These are phyloP conservation scores for Caenorhabditis sp. DNA, from an alignment of 2,888 invertebrate species.

Conservation along the genomic window DNA sequence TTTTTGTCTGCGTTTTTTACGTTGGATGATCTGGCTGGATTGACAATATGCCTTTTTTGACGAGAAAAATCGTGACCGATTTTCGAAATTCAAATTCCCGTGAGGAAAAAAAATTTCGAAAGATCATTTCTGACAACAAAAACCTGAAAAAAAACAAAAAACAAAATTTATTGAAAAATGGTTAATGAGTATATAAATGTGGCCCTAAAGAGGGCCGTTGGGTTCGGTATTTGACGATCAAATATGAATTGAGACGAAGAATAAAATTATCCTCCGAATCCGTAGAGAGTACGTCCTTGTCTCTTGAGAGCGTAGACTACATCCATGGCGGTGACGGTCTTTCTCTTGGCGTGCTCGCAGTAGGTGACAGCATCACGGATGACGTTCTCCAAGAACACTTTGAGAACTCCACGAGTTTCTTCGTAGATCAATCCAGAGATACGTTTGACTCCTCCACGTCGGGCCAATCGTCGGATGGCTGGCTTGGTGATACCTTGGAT, in stretches of 20 bases:
- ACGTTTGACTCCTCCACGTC: slow-evolving; percentile 72
- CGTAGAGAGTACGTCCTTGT: slow-evolving; percentile 67
- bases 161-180: no score
- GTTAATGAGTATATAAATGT: slow-evolving; percentile 17
- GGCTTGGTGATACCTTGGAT: slow-evolving; percentile 75
- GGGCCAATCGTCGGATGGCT: slow-evolving; percentile 73
- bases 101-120: no score
- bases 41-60: no score
- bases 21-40: no score
- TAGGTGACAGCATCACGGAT: slow-evolving; percentile 86
- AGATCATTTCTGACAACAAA: no score
- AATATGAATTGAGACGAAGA: no score
- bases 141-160: no score
- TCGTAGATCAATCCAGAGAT: slow-evolving; percentile 68
- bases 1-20: no score
- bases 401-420: slow-evolving; percentile 71
- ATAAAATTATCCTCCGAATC: slow-evolving; percentile 59
- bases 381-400: slow-evolving; percentile 84
- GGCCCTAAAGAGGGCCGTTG: slow-evolving; percentile 60
- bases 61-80: no score
- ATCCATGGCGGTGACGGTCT: slow-evolving; percentile 88
- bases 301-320: slow-evolving; percentile 78
- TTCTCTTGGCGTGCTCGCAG: slow-evolving; percentile 86
- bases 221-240: slow-evolving; percentile 25
- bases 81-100: no score